A percentile compares a stretch with the other conserved stretches of the same genome.
Evolutionary conservation across 2,888 invertebrate genomes (phyloP).

Genomic region (Opisthograptis luteolata): DNA sequence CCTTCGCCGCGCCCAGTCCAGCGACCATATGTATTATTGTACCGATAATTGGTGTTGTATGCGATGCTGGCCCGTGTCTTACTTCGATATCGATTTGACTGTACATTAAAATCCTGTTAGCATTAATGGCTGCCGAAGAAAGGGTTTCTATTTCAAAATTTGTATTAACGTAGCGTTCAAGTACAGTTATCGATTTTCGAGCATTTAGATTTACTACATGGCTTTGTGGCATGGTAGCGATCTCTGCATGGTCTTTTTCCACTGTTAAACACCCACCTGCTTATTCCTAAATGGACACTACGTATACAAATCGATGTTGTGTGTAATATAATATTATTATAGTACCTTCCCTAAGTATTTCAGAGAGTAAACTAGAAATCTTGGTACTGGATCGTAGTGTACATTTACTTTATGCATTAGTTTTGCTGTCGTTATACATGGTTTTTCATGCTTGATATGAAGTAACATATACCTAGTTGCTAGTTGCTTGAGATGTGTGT

Average conservation of each 20-base stretch:
- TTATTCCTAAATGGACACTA: slow-evolving; percentile 62
- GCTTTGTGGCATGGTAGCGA: slow-evolving; percentile 58
- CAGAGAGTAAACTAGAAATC: slow-evolving; percentile 3
- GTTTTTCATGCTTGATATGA: slow-evolving; percentile 50
- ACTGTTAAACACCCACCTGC: slow-evolving; percentile 58
- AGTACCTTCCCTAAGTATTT: slow-evolving; percentile 4
- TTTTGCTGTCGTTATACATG: slow-evolving; percentile 51
- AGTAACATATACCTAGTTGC: slow-evolving; percentile 30
- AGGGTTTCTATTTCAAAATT: slow-evolving; percentile 77
- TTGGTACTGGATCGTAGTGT: slow-evolving; percentile 42
- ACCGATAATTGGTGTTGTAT: slow-evolving; percentile 73
- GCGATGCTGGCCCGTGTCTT: slow-evolving; percentile 76
- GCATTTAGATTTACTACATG: slow-evolving; percentile 74
- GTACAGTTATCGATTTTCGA: slow-evolving; percentile 82
- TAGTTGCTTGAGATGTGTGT: slow-evolving; percentile 41
- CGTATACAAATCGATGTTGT: slow-evolving; percentile 21
- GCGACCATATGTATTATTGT: slow-evolving; percentile 64
- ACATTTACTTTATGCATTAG: slow-evolving; percentile 46
- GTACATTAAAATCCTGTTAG: slow-evolving; percentile 69
- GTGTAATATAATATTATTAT: slow-evolving; percentile 5
- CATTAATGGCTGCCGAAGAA: slow-evolving; percentile 82
- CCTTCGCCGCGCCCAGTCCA: slow-evolving; percentile 51
- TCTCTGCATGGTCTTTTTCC: slow-evolving; percentile 51
- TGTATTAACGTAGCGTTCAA: slow-evolving; percentile 66
- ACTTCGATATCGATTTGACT: slow-evolving; percentile 78